These are phyloP conservation scores for Ericerus pela DNA, from an alignment of 1,140 invertebrate genomes.

Conservation along the genomic window DNA sequence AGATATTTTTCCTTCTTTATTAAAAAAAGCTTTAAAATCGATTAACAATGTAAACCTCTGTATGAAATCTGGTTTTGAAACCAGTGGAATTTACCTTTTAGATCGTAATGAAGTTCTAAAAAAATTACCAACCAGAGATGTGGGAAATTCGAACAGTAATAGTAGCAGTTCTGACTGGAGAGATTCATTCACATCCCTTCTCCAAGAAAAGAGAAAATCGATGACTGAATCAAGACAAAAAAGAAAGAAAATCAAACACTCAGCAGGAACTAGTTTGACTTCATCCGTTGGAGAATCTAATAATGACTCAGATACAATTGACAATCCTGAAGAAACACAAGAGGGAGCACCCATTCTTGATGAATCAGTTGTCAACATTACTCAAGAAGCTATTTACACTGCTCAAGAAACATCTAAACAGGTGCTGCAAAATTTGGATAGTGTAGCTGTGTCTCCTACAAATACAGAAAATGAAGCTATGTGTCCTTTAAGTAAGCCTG, in stretches of 20 bases:
- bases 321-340: too few relatives aligned
- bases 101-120: slow-evolving; percentile 17
- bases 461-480: too few relatives aligned
- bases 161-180: neutral
- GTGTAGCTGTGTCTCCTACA: neutral
- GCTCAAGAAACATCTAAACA: neutral
- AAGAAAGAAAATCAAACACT: neutral
- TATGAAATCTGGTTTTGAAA: slow-evolving; percentile 19
- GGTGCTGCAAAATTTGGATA: neutral
- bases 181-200: neutral
- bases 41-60: slow-evolving; percentile 13
- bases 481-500: too few relatives aligned
- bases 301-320: neutral
- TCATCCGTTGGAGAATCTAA: neutral
- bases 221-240: neutral
- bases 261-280: neutral
- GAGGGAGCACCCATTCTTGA: too few relatives aligned
- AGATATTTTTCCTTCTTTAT: slow-evolving; percentile 18
- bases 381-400: neutral
- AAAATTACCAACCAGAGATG: slow-evolving; percentile 13
- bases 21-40: slow-evolving; percentile 18
- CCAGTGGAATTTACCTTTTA: slow-evolving; percentile 18
- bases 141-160: neutral
- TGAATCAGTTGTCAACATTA: too few relatives aligned
- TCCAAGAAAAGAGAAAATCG: neutral